These are phyloP conservation scores for Holothuria glaberrima DNA, from an alignment of 35 echinoderm and acorn worm species.

Conservation along the genomic window DNA sequence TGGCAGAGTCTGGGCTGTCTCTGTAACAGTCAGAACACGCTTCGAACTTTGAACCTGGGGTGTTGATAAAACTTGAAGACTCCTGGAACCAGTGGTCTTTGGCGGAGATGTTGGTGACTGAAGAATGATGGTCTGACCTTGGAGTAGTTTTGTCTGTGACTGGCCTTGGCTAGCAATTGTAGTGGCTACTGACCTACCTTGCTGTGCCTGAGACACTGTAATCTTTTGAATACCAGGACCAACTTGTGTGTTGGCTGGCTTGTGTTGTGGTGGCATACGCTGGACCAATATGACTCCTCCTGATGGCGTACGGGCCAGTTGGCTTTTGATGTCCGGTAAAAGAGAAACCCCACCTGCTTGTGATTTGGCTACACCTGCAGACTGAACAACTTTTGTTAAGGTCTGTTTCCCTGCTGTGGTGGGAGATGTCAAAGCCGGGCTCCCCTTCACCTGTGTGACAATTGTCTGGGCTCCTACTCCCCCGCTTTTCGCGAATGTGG, in stretches of 20 bases:
- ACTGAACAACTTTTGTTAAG: constrained; percentile 67
- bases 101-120: constrained; percentile 52
- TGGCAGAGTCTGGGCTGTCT: constrained; percentile 38
- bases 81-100: neutral
- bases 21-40: neutral
- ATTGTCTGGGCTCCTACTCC: constrained; percentile 20
- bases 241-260: constrained; percentile 67
- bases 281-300: constrained; percentile 93
- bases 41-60: constrained; percentile 8
- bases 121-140: constrained; percentile 38
- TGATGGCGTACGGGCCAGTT: constrained; percentile 74
- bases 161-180: neutral
- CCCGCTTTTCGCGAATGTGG: constrained; percentile 31
- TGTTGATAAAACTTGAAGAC: constrained; percentile 17
- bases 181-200: neutral
- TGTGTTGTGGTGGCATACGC: constrained; percentile 62
- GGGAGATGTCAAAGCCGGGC: constrained; percentile 28
- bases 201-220: constrained; percentile 53
- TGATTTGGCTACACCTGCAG: constrained; percentile 36
- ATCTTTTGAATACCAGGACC: constrained; percentile 69
- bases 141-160: constrained; percentile 17
- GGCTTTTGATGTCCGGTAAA: constrained; percentile 88
- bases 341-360: constrained; percentile 66
- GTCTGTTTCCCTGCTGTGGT: constrained; percentile 55
- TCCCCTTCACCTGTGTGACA: constrained; percentile 43